Evolutionary conservation across 35 echinoderm and acorn worm species (phyloP).

Genomic region (Ptychodera flava): DNA sequence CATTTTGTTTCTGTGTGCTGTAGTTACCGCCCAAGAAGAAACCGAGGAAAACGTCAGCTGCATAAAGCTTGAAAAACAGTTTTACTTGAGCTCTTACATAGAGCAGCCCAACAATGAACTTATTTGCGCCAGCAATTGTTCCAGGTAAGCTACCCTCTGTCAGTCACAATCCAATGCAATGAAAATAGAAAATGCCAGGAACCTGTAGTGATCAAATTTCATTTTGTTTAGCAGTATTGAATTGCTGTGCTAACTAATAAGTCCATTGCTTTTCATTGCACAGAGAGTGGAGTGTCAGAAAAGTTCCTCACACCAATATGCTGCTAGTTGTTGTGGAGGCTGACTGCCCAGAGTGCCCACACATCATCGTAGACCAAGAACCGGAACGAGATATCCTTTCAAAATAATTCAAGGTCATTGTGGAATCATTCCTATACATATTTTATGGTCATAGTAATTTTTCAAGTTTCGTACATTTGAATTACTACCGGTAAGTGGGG

Average conservation of each 20-base stretch:
- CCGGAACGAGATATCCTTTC: neutral
- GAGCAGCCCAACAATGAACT: neutral
- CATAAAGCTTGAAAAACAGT: neutral
- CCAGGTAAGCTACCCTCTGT: neutral
- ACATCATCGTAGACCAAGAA: neutral
- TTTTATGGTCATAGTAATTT: no score
- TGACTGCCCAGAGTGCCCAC: neutral
- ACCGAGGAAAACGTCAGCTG: neutral
- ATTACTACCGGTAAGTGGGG: no score
- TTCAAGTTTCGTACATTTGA: no score
- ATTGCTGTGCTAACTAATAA: no score
- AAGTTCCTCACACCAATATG: neutral
- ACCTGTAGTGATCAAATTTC: no score
- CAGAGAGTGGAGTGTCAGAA: neutral
- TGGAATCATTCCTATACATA: no score
- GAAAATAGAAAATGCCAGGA: no score
- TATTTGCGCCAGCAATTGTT: neutral
- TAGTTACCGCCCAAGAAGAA: neutral
- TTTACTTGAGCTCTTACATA: neutral
- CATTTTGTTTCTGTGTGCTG: no score
- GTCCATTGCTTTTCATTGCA: neutral
- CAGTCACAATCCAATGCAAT: no score
- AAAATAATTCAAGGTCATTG: no score
- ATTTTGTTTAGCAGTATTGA: no score
- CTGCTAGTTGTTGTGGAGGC: neutral